Percentiles rank a stretch among this genome's conserved stretches.
Evolutionary conservation across 1,140 invertebrate genomes (phyloP).

Genomic region (Hormaphis cornu): DNA sequence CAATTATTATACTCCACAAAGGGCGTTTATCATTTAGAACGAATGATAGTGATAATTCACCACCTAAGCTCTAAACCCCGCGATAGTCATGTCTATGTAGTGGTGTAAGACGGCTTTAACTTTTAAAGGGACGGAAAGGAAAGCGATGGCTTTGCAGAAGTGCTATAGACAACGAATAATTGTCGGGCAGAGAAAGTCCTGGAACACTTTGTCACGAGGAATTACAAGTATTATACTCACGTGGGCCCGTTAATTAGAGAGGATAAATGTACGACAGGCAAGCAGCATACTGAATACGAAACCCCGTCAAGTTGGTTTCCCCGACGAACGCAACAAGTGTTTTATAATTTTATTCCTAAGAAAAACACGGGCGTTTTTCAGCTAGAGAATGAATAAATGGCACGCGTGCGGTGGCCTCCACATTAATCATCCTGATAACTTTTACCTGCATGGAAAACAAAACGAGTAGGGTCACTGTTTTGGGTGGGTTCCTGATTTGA

Average conservation of each 20-base stretch:
- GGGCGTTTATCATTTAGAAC: neutral
- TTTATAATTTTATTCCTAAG: neutral
- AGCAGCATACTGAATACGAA: neutral
- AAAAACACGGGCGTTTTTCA: neutral
- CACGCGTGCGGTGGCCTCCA: too few species aligned
- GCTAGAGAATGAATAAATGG: neutral
- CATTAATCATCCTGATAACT: neutral
- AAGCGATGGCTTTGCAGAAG: neutral
- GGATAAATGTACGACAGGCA: slow-evolving; percentile 10
- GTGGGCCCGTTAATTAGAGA: slow-evolving; percentile 14
- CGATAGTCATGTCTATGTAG: neutral
- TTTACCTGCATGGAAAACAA: neutral
- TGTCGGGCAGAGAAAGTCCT: neutral
- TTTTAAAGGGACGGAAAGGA: neutral
- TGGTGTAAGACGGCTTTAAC: slow-evolving; percentile 3
- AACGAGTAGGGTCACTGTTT: too few species aligned
- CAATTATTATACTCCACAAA: neutral
- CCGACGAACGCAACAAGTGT: slow-evolving; percentile 7
- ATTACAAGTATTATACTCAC: slow-evolving; percentile 12
- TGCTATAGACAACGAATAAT: slow-evolving; percentile 15
- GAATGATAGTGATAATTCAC: neutral
- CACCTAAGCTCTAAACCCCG: neutral
- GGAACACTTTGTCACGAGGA: slow-evolving; percentile 1
- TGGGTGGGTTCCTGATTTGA: too few species aligned
- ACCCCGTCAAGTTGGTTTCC: neutral